Base-by-base conservation (phyloP, 2,888 invertebrate genomes). In the Tridacna gigas region DNA sequence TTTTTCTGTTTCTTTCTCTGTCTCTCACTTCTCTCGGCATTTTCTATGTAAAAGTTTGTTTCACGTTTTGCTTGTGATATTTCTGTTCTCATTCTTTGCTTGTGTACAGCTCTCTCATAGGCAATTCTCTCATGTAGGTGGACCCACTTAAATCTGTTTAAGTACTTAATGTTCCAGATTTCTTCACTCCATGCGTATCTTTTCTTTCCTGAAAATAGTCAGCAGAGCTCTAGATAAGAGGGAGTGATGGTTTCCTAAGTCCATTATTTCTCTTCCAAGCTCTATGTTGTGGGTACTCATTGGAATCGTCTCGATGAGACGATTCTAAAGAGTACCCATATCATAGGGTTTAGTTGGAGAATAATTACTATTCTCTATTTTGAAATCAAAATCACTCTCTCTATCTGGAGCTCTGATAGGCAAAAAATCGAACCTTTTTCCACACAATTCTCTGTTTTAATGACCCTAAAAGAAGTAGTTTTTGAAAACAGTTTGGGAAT, bases 131-230 rank as follows among this genome's bases (percentile, higher is more conserved):
- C 99, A 94, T 97, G 97, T 65, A 99, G 96, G 95, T 99, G 99
- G 47, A 97, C 96, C 99, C 99, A 99, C 95, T 99, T 99, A 94
- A 99, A 99, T 89, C 89, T 96, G 4, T 98, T 97, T 88, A 99
- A 96, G 95, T 99, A 99, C 95, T 99, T 99, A 88, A 99, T 97
- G 93, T 97, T 98, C 99, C 99, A 99, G 63, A 98, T 96, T 94
- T 97, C 96, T 90, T 98, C 99, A 94, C 97, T 98, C 94, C 98
- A 98, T 28, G 89, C 81, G 25, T 86, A 87, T 75, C 83, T 87
- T 83, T 89, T 89, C 79, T 90, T 97, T 18, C 88, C 88, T 88
- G 80, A 74, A 86, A 82, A 37, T 37, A 4, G 37, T 2, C 37
- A 37, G 37, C 7, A 37, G 7, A 37, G 7, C 37, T 37, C 37